Conservation (phyloP, 2,113 vertebrate genomes). For the Dolichallabes microphthalmus region DNA sequence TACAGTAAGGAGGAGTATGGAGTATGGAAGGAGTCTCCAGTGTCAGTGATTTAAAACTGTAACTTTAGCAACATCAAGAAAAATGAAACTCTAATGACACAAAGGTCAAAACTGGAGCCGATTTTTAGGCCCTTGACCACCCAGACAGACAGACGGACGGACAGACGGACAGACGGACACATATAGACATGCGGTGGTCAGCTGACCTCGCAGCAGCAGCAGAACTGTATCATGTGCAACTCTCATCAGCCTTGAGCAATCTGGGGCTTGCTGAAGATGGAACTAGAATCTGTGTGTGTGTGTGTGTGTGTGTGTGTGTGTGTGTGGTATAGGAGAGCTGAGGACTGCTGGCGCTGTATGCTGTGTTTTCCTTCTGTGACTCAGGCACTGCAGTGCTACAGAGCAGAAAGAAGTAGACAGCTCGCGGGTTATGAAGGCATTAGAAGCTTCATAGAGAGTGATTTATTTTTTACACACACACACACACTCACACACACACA, state of each 20-base stretch:
- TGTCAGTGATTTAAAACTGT: not conserved
- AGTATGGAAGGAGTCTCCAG: conserved; percentile 11
- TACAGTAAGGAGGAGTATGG: not conserved
- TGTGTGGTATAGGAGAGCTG: conserved; percentile 23
- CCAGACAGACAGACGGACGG: conserved; percentile 1
- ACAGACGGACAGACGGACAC: conserved; percentile 30
- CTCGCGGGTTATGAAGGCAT: conserved; percentile 2
- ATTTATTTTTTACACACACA: conserved; percentile 9
- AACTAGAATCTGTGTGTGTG: not conserved
- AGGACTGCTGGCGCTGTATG: conserved; percentile 1
- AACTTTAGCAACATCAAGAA: not conserved
- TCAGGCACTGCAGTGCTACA: conserved; percentile 66
- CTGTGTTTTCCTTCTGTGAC: conserved; percentile 63
- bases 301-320: conserved; percentile 3
- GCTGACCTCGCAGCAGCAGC: conserved; percentile 7
- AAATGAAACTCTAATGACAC: not conserved
- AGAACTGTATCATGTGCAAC: conserved; percentile 1
- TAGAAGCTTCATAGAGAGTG: conserved; percentile 1
- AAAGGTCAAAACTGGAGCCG: not conserved
- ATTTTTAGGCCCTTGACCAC: not conserved
- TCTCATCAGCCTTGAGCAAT: conserved; percentile 33
- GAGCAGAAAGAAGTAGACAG: conserved; percentile 7
- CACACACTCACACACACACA: conserved; percentile 19
- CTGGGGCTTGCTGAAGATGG: conserved; percentile 10
- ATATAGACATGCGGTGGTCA: conserved; percentile 15